Conservation (phyloP, 2,888 invertebrate species). For the Tetranychus piercei region DNA sequence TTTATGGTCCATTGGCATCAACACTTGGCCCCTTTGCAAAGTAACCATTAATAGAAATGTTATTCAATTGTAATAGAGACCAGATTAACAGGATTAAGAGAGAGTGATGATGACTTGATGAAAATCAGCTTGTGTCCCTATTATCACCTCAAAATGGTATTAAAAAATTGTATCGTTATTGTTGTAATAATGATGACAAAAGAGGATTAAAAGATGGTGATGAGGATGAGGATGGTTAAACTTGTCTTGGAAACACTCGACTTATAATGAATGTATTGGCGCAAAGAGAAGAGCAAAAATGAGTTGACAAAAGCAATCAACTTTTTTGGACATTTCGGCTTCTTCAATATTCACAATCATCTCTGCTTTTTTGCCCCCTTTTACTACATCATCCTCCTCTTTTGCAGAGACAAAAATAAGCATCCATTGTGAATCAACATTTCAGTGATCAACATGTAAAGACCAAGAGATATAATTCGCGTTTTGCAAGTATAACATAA, state of each 20-base stretch:
- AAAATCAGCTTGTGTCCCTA: not conserved
- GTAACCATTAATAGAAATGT: conserved; percentile 4
- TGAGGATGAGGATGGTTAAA: not conserved
- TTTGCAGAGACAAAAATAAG: not conserved
- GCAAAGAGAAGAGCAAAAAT: not conserved
- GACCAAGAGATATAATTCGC: not conserved
- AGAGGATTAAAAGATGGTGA: conserved; percentile 7
- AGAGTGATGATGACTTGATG: conserved; percentile 8
- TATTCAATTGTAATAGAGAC: conserved; percentile 3
- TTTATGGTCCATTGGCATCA: not conserved
- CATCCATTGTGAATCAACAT: not conserved
- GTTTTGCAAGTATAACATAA: not conserved
- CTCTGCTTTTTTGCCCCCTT: not conserved
- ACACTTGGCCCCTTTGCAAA: not conserved
- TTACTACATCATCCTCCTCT: not conserved
- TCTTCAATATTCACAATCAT: not conserved
- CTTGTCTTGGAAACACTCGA: no score
- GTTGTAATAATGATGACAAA: not conserved
- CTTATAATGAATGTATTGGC: no score
- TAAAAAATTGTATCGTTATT: not conserved
- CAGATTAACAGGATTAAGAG: not conserved
- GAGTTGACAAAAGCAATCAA: not conserved
- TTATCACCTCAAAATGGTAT: not conserved
- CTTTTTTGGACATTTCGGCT: not conserved
- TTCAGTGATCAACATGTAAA: not conserved